These are phyloP conservation scores for Nemoura dubitans DNA, from an alignment of 2,888 invertebrate species.

Conservation along the genomic window DNA sequence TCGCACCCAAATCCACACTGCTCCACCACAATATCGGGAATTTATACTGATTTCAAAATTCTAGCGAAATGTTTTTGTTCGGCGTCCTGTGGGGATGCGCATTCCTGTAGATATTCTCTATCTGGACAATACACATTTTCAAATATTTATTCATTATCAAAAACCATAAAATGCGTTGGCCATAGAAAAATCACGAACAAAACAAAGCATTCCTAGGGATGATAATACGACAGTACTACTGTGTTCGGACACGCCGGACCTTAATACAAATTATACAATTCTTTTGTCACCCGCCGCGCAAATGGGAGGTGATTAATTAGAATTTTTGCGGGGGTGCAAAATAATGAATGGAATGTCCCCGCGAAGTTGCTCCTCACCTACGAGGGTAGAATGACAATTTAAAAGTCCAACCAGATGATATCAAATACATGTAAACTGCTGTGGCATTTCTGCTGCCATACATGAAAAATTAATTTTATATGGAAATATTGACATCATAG, in stretches of 20 bases:
- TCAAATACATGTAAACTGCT: too few species aligned
- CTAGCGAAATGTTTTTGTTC: background rate
- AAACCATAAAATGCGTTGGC: background rate
- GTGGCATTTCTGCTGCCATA: too few species aligned
- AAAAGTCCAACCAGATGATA: background rate
- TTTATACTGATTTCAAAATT: too few species aligned
- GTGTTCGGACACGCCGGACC: background rate
- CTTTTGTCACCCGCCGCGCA: background rate
- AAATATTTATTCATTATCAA: constrained; percentile 7
- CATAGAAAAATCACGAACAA: background rate
- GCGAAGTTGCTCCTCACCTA: background rate
- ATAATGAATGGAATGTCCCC: background rate
- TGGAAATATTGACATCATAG: too few species aligned
- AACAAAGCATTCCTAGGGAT: background rate
- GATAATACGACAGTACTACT: background rate
- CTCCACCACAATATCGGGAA: too few species aligned
- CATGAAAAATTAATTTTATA: too few species aligned
- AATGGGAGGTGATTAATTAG: background rate
- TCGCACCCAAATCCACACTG: too few species aligned
- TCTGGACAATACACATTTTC: background rate
- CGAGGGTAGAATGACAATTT: background rate
- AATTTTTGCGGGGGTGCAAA: background rate
- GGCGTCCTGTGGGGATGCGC: background rate
- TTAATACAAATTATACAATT: constrained; percentile 12
- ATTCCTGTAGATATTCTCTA: background rate